Conservation (phyloP, 2,888 invertebrate species). For the Antitype chi region DNA sequence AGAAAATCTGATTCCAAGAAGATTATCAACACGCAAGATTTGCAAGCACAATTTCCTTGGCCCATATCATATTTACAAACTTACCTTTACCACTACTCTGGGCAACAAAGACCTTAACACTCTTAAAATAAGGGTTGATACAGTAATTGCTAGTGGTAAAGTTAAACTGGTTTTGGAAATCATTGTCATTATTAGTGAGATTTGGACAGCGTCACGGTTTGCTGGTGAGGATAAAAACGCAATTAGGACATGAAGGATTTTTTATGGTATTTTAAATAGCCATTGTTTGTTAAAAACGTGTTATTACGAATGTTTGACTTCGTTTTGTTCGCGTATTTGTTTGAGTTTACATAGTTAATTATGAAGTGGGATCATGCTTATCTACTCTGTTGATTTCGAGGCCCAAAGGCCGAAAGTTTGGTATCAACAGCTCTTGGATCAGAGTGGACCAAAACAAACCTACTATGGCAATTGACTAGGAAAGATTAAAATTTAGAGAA, state of each 20-base stretch:
- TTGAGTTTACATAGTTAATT: slow-evolving; percentile 6
- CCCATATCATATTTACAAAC: slow-evolving; percentile 52
- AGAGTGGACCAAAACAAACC: background rate
- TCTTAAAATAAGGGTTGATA: background rate
- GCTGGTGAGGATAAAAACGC: slow-evolving; percentile 76
- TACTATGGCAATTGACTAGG: background rate
- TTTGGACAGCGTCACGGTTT: slow-evolving; percentile 83
- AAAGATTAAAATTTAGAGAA: background rate
- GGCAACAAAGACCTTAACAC: background rate
- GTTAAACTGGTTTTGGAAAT: slow-evolving; percentile 63
- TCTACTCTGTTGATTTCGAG: background rate
- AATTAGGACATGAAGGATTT: slow-evolving; percentile 80
- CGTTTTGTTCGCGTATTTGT: slow-evolving; percentile 43
- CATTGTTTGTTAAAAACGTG: slow-evolving; percentile 76
- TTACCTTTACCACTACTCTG: background rate
- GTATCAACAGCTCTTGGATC: too few relatives aligned
- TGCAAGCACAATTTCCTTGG: slow-evolving; percentile 59
- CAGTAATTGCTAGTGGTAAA: background rate
- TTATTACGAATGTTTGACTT: slow-evolving; percentile 61
- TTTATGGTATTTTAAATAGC: slow-evolving; percentile 81
- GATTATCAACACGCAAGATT: slow-evolving; percentile 55
- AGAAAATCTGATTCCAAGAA: slow-evolving; percentile 60
- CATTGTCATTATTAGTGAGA: slow-evolving; percentile 80
- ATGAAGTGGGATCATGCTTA: background rate
- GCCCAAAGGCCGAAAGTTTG: background rate